Evolutionary conservation across 2,888 invertebrate genomes (phyloP), one percentile per base, ranked within the genome.

Genomic region (Germaria angustata): DNA sequence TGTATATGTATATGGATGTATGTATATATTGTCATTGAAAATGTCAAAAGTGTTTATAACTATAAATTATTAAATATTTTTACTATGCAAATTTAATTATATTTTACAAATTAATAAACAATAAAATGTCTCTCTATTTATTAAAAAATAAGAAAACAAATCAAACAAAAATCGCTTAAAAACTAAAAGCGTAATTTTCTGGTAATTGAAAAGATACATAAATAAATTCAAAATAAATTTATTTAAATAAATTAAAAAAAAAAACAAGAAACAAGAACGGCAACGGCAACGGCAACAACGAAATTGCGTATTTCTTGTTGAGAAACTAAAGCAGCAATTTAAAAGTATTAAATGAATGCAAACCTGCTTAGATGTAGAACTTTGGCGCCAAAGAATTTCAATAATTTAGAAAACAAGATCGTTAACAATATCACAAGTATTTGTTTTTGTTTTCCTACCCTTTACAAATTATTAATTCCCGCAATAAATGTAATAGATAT

Each of bases 331-430:
- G 7, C 17, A 72, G 39, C 20, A 24, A 61, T 32, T 49, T 28
- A 32, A 24, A 78, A 24, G 5, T 53, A 63, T 22, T 41, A 61
- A 61, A 41, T 59, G 3, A 68, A 59, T 46, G 11, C 13, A 17
- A 46, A 46, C n/a, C 22, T 24, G 63, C 22, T n/a, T 1, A 28
- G 15, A 9, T 15, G 28, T 17, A 71, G 46, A 49, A 65, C 71
- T 75, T 78, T 71, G 78, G 78, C 78, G 78, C 78, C 78, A 71
- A 65, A 28, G 39, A 63, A 78, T 57, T 65, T 71, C 22, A 69
- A 77, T 28, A 61, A 53, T 77, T 41, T 44, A 24, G 3, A 44
- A 28, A 75, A 53, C 61, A 61, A 53, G 24, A 39, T 44, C 69
- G 51, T 41, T 51, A 68, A 73, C 11, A 63, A 34, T 22, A 49